A percentile compares a stretch with the other conserved stretches of the same genome.
phyloP scores from a whole-genome alignment of 1,140 invertebrate genomes.

The Drosophila grimshawi region DNA sequence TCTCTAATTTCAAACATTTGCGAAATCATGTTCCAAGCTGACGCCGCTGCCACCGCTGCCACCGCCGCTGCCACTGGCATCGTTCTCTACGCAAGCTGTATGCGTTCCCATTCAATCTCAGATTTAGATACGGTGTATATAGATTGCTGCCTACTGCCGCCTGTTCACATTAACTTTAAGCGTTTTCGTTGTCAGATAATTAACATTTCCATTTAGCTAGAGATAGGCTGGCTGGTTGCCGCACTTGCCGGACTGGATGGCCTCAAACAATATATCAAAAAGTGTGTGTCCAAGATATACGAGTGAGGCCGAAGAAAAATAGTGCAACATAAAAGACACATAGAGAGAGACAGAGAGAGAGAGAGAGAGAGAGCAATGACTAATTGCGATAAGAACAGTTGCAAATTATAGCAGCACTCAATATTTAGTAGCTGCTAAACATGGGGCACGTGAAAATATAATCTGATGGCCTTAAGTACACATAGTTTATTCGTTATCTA shows the following conservation, averaged over 20 bases:
- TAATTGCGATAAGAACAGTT: conserved; percentile 38
- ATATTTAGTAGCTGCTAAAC: background rate
- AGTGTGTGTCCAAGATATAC: conserved; percentile 33
- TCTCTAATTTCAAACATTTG: conserved; percentile 71
- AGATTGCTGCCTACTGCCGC: conserved; percentile 8
- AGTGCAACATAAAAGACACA: background rate
- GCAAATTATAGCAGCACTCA: conserved; percentile 39
- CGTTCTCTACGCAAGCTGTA: background rate
- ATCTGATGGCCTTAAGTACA: background rate
- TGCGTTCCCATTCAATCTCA: background rate
- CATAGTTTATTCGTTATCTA: conserved; percentile 1
- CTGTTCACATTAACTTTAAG: conserved; percentile 51
- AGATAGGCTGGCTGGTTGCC: background rate
- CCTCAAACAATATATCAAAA: conserved; percentile 37
- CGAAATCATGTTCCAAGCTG: conserved; percentile 64
- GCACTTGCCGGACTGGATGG: background rate
- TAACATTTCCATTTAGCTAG: conserved; percentile 74
- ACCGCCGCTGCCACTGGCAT: conserved; percentile 22
- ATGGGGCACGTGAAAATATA: too few species aligned
- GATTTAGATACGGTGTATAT: conserved; percentile 11
- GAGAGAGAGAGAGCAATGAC: conserved; percentile 2
- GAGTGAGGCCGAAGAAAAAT: background rate
- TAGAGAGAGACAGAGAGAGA: background rate
- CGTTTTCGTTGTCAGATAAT: conserved; percentile 73
- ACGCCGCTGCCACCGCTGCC: conserved; percentile 37